These are phyloP conservation scores for Corythornis vintsioides DNA, from an alignment of 2,113 vertebrate genomes.

Conservation along the genomic window DNA sequence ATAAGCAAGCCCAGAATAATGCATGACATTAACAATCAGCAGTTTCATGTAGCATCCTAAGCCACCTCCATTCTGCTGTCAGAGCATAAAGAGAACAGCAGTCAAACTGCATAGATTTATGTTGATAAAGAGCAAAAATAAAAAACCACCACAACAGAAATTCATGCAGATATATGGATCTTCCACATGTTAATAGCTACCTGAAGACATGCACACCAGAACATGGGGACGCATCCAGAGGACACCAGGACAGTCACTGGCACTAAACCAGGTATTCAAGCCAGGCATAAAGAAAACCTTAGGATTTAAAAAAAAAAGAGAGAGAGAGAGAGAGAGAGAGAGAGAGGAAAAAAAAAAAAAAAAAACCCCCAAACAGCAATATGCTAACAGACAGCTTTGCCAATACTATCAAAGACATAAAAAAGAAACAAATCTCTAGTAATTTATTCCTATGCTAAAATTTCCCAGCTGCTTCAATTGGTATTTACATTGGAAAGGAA, in stretches of 20 bases:
- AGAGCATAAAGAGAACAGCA: neutral
- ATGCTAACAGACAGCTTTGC: neutral
- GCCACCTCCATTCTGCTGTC: neutral
- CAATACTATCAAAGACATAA: neutral
- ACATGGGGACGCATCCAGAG: fast-evolving
- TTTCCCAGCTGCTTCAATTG: slow-evolving; percentile 9
- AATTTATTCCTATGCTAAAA: slow-evolving; percentile 20
- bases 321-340: no score
- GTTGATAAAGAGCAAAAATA: neutral
- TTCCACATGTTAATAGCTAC: neutral
- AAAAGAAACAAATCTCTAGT: slow-evolving; percentile 7
- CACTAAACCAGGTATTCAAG: neutral
- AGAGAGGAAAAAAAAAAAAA: no score
- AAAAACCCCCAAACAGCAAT: neutral
- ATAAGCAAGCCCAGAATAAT: slow-evolving; percentile 1
- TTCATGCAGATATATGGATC: neutral
- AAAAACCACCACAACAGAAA: neutral
- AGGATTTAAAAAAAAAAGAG: neutral
- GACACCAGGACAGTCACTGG: neutral
- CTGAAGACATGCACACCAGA: neutral
- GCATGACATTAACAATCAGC: neutral
- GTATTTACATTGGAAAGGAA: neutral
- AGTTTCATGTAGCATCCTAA: neutral
- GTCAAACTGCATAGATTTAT: neutral
- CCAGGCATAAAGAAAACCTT: neutral